Conservation (phyloP, 2,888 invertebrate genomes). For the Drosophila affinis region DNA sequence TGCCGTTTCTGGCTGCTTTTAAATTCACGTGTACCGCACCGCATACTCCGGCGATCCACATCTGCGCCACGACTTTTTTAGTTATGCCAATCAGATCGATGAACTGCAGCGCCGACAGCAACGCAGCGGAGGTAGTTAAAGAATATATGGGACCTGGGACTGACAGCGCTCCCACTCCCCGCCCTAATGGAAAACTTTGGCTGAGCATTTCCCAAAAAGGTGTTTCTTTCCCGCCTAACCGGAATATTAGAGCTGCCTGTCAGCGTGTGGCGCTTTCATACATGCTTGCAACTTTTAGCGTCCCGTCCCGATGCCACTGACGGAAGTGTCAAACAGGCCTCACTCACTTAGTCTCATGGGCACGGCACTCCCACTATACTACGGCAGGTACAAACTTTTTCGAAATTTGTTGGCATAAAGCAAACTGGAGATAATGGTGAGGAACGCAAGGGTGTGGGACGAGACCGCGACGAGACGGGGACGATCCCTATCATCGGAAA, state of each 20-base stretch:
- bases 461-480: not conserved
- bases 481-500: constrained; percentile 21
- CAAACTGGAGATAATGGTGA: constrained; percentile 15
- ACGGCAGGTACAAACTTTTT: constrained; percentile 44
- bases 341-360: constrained; percentile 17
- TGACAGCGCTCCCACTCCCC: no score
- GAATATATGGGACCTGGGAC: no score
- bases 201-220: constrained; percentile 21
- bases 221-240: constrained; percentile 20
- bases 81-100: constrained; percentile 49
- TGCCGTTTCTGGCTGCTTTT: constrained; percentile 48
- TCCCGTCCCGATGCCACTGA: constrained; percentile 43
- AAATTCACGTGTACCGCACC: constrained; percentile 53
- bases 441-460: not conserved
- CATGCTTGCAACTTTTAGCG: constrained; percentile 42
- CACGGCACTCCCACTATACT: not conserved
- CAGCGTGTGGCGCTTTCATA: constrained; percentile 27
- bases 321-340: constrained; percentile 67
- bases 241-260: constrained; percentile 38
- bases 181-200: constrained; percentile 27
- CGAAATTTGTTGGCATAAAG: constrained; percentile 51
- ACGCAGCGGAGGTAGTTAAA: not conserved
- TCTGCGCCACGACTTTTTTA: constrained; percentile 37
- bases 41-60: constrained; percentile 30
- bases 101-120: not conserved